Base-by-base conservation (phyloP, 2,888 invertebrate species). In the Dione vanillae region DNA sequence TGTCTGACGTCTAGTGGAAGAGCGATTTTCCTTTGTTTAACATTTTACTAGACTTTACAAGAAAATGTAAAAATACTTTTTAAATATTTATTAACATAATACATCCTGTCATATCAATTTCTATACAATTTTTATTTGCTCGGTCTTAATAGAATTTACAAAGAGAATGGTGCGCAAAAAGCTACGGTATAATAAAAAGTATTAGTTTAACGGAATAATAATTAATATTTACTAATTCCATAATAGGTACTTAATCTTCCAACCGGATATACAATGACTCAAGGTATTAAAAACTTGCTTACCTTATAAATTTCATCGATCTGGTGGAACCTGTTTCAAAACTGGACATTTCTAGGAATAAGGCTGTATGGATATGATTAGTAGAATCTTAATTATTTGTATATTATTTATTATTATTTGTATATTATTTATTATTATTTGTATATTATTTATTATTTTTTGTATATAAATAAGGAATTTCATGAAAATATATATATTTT, bases 231-330 rank as follows among this genome's bases (percentile, higher is more conserved):
- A 51, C 16, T 40, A 68, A 69, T 69, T 66, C 65, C 16, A 56
- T 37, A 49, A 14, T 49, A 19, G 49, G 10, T 58, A 65, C 27
- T 69, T 62, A 45, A 59, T 62, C n/a, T 61, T 27, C 45, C 54
- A 72, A 71, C 75, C 76, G 75, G 75, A 73, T 73, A 65, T 69
- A 27, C 54, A 71, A 61, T 75, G 72, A 73, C 61, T 76, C 71
- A 73, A 76, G 68, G 56, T 62, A 69, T 54, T 56, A 72, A 75
- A 74, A 76, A 76, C 72, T 69, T 10, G 77, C 69, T 76, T 67
- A 62, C 76, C 77, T 77, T 58, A 74, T 69, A 71, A 72, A 75
- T 71, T 64, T 45, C 49, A 65, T 71, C 45, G 51, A 64, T 70
- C 54, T 69, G 54, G 65, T 54, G 27, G 16, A 73, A 75, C 76